A percentile compares a stretch with the other conserved stretches of the same genome.
phyloP scores from a whole-genome alignment of 2,113 vertebrate genomes.

The Hemiscyllium ocellatum region DNA sequence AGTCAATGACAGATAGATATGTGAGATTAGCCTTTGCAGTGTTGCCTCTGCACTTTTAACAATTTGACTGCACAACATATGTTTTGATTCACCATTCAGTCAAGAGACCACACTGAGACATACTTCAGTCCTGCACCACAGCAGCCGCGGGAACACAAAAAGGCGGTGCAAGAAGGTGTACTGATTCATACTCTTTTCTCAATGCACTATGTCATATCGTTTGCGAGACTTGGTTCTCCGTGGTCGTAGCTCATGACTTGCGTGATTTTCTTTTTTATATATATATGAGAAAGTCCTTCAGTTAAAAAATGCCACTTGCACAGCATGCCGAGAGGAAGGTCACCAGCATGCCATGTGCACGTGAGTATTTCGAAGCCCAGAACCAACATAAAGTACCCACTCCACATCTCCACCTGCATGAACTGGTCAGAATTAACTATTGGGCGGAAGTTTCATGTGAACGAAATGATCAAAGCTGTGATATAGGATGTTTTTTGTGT shows the following conservation, averaged over 20 bases:
- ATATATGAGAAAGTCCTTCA: slow-evolving; percentile 38
- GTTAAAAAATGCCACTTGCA: slow-evolving; percentile 49
- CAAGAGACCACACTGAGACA: neutral
- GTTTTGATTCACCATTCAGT: neutral
- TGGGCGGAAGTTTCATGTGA: slow-evolving; percentile 66
- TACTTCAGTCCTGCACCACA: neutral
- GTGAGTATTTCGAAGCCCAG: slow-evolving; percentile 52
- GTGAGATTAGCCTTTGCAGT: neutral
- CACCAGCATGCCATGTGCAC: slow-evolving; percentile 52
- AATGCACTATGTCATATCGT: neutral
- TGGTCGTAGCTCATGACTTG: slow-evolving; percentile 49
- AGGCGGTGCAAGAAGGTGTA: neutral
- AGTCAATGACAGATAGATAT: neutral
- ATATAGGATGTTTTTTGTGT: slow-evolving; percentile 95
- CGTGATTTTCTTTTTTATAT: slow-evolving; percentile 45
- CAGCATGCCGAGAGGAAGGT: slow-evolving; percentile 47
- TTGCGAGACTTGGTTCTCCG: slow-evolving; percentile 42
- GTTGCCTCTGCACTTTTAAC: neutral
- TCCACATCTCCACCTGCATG: slow-evolving; percentile 78
- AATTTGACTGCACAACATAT: neutral
- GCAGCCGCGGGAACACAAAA: neutral
- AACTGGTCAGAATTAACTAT: slow-evolving; percentile 69
- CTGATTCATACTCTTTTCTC: neutral
- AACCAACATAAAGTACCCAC: slow-evolving; percentile 58
- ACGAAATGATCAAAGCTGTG: slow-evolving; percentile 77